Evolutionary conservation across 2,797 vertebrate genomes (phyloP), one percentile per base, ranked within the genome.

Genomic region (Pangasius djambal): DNA sequence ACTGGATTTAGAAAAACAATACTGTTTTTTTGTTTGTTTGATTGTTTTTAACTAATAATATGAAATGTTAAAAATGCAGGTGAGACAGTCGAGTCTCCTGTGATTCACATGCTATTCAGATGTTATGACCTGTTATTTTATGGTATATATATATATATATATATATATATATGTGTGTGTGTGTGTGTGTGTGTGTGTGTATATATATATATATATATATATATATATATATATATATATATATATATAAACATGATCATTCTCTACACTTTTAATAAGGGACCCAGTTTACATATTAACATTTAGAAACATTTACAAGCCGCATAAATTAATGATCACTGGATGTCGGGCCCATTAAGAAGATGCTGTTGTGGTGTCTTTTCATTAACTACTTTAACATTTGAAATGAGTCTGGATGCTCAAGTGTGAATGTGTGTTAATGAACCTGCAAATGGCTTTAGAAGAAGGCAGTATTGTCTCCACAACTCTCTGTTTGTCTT

Each of bases 341-440:
- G 48, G 28, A 40, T 61, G 52, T 50, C 18, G 20, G 22, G 20
- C 20, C 28, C 52, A 82, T 70, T 86, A 74, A 83, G 22, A n/a
- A 31, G n/a, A 55, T 72, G 67, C 1, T 7, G 74, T 63, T 84
- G 69, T 67, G 48, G 44, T 79, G 10, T 9, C 1, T 77, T 34
- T 67, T 85, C 48, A 40, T 72, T 50, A 63, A 65, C 59, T 20
- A 2, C 52, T 87, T 77, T 89, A 77, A 59, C 78, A 84, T 87
- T 75, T 61, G 4, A 79, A 55, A 69, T 31, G 37, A 86, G 63
- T 5, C 44, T 55, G 12, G 22, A 86, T 18, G 16, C 78, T 83
- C 3, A 55, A 57, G 77, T 81, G 48, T 86, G 50, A 86, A 78
- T 67, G 57, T 67, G 37, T 61, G 25, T 48, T 81, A 70, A 88